Conservation (phyloP, 2,888 invertebrate species). For the Psylliodes chrysocephalus region DNA sequence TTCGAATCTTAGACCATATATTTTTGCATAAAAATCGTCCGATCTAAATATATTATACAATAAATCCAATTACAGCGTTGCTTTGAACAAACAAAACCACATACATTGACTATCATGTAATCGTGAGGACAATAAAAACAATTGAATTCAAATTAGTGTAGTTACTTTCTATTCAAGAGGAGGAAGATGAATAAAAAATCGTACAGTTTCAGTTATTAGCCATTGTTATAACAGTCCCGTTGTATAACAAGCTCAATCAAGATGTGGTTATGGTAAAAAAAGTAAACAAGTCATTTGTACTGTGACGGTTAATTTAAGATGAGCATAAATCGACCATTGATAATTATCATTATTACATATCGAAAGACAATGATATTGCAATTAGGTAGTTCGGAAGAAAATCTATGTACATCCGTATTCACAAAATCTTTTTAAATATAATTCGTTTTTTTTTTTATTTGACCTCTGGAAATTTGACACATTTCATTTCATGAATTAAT, state of each 20-base stretch:
- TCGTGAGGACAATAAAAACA: not conserved
- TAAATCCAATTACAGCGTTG: not conserved
- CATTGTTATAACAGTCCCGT: not conserved
- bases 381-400: no score
- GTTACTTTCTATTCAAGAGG: conserved; percentile 1
- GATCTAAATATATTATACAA: not conserved
- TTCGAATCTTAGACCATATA: no score
- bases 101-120: not conserved
- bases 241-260: conserved; percentile 1
- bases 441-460: no score
- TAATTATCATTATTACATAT: no score
- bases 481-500: no score
- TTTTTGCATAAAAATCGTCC: no score
- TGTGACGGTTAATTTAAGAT: conserved; percentile 5
- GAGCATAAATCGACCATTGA: not conserved
- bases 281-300: no score
- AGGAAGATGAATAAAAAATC: conserved; percentile 3
- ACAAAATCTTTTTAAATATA: no score
- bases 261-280: not conserved
- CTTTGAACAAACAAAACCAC: no score
- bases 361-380: no score
- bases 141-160: conserved; percentile 11
- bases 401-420: no score
- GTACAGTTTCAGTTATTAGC: not conserved
- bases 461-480: no score